Conservation (phyloP, 2,888 invertebrate genomes). For the Lasiommata megera region DNA sequence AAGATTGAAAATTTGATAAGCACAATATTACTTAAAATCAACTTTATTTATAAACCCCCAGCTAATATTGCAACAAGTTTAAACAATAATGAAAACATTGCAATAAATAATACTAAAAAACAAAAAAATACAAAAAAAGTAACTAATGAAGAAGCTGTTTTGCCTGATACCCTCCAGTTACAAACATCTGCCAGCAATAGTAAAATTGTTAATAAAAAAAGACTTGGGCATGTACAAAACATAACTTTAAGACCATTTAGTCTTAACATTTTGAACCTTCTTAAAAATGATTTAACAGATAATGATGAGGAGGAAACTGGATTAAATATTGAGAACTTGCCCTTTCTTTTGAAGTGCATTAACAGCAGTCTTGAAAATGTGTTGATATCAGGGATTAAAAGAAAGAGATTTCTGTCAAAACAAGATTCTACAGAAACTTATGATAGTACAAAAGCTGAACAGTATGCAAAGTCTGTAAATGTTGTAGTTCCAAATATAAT, state of each 20-base stretch:
- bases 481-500: slow-evolving; percentile 58
- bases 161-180: slow-evolving; percentile 58
- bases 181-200: slow-evolving; percentile 45
- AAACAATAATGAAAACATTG: slow-evolving; percentile 40
- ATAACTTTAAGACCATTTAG: slow-evolving; percentile 56
- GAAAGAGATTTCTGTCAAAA: slow-evolving; percentile 59
- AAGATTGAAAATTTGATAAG: slow-evolving; percentile 57
- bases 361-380: slow-evolving; percentile 54
- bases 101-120: slow-evolving; percentile 46
- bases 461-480: slow-evolving; percentile 53
- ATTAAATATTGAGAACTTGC: slow-evolving; percentile 55
- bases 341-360: slow-evolving; percentile 55
- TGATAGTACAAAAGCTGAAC: slow-evolving; percentile 56
- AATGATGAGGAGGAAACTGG: slow-evolving; percentile 44
- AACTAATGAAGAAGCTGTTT: slow-evolving; percentile 52
- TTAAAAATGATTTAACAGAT: slow-evolving; percentile 53
- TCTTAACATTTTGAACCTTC: slow-evolving; percentile 55
- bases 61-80: slow-evolving; percentile 51
- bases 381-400: slow-evolving; percentile 64
- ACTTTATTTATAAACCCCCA: slow-evolving; percentile 63
- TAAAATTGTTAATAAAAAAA: slow-evolving; percentile 48
- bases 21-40: slow-evolving; percentile 55
- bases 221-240: slow-evolving; percentile 47
- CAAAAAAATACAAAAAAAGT: slow-evolving; percentile 43
- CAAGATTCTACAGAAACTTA: slow-evolving; percentile 48